phyloP scores from a whole-genome alignment of 2,113 vertebrate genomes.

The Anas platyrhynchos region DNA sequence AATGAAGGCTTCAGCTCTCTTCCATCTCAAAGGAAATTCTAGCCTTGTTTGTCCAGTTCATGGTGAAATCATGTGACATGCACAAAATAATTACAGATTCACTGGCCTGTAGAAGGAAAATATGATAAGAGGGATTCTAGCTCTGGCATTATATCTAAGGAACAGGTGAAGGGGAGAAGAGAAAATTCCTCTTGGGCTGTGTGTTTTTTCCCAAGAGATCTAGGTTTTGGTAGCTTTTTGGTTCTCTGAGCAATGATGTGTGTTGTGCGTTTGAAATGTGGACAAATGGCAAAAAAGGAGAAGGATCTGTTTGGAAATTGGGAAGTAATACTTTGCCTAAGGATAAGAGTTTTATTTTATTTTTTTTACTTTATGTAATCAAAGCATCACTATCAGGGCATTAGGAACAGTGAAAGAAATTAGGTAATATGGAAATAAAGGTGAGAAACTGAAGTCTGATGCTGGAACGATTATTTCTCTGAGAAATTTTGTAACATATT shows the following conservation, averaged over 20 bases:
- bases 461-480: neutral
- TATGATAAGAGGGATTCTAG: neutral
- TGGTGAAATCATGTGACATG: neutral
- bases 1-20: neutral
- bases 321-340: neutral
- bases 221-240: neutral
- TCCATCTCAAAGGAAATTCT: neutral
- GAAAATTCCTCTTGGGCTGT: neutral
- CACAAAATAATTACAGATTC: neutral
- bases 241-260: neutral
- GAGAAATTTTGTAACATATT: neutral
- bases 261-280: neutral
- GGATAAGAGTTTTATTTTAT: neutral
- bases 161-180: neutral
- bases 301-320: neutral
- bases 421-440: neutral
- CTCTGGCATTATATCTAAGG: neutral
- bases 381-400: neutral
- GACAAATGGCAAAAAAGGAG: neutral
- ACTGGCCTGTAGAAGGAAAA: neutral
- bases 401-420: neutral
- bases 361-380: neutral
- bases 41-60: neutral
- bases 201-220: neutral
- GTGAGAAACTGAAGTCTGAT: neutral